Percentiles rank a stretch among this genome's conserved stretches.
Conservation (phyloP, 2,797 vertebrate species). For the Ispidina lecontei region DNA sequence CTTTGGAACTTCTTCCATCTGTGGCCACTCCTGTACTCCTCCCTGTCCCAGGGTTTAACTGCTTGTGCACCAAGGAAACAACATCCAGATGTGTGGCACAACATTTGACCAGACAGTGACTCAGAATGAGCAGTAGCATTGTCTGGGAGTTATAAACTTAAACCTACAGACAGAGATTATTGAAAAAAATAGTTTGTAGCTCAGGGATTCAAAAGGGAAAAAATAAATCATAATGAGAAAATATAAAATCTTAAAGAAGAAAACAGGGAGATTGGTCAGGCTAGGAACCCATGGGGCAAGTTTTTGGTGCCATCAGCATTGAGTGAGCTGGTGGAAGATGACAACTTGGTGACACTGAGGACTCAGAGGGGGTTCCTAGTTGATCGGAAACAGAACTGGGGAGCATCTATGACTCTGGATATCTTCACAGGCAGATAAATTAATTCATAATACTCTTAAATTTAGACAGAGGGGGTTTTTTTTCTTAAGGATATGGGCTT, state of each 20-base stretch:
- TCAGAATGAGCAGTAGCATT: fast-evolving
- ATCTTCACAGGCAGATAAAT: background rate
- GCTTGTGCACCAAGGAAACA: fast-evolving
- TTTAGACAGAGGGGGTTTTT: background rate
- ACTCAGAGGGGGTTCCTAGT: background rate
- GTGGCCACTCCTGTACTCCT: background rate
- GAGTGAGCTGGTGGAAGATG: background rate
- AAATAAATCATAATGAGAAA: background rate
- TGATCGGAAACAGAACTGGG: background rate
- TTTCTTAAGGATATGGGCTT: background rate
- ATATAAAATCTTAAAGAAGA: background rate
- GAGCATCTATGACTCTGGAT: background rate
- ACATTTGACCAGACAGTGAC: background rate
- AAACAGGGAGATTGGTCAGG: background rate
- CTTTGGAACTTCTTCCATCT: background rate
- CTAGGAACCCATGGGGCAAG: background rate
- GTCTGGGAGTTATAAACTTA: background rate
- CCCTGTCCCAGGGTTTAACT: background rate
- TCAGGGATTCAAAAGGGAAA: background rate
- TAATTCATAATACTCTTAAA: background rate
- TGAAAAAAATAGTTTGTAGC: background rate
- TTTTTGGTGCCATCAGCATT: background rate
- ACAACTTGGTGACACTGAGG: background rate
- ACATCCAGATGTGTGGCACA: background rate
- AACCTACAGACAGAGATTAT: background rate